Evolutionary conservation across 1,140 invertebrate species (phyloP), one percentile per base, ranked within the genome.

Genomic region (Achroia grisella): DNA sequence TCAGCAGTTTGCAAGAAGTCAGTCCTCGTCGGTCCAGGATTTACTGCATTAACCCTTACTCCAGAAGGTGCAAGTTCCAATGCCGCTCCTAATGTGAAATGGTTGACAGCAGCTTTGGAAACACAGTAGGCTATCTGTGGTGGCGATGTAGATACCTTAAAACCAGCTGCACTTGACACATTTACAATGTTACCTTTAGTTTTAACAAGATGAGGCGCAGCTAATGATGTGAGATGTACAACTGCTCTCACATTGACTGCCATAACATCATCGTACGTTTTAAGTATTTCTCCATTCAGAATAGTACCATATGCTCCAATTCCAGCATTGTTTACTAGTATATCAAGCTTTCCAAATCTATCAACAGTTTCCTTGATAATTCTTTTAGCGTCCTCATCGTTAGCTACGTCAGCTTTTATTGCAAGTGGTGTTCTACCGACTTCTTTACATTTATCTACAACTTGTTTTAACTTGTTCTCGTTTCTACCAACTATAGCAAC

Each of bases 41-140:
- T 91, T 6, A 56, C 37, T 8, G 28, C 11, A 17, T 56, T 56
- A 0, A 51, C 53, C n/a, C 53, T 27, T 1, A 56, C 41, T 13
- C 53, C 53, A n/a, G 32, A 10, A 4, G 39, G 11, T 1, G 43
- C 15, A 11, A 37, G 54, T 3, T 40, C 32, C 9, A 60, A 33
- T 1, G 44, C 13, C 1, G 55, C 44, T 5, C n/a, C 17, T 15
- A 10, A 2, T 1, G 39, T 30, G 27, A 50, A 46, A 32, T 51
- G 95, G 84, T 97, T 94, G 1, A 97, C 65, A 4, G 94, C 93
- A 28, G 93, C 86, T 85, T 95, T 94, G 23, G 90, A 92, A 80
- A 93, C 90, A 54, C 88, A 89, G 56, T 95, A 94, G 0, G 90
- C 83, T 27, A 89, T 61, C 31, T 87, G 66, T 39, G 75, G 75